Evolutionary conservation across 2,888 invertebrate genomes (phyloP), one percentile per base, ranked within the genome.

Genomic region (Hirtodrosophila duncani): DNA sequence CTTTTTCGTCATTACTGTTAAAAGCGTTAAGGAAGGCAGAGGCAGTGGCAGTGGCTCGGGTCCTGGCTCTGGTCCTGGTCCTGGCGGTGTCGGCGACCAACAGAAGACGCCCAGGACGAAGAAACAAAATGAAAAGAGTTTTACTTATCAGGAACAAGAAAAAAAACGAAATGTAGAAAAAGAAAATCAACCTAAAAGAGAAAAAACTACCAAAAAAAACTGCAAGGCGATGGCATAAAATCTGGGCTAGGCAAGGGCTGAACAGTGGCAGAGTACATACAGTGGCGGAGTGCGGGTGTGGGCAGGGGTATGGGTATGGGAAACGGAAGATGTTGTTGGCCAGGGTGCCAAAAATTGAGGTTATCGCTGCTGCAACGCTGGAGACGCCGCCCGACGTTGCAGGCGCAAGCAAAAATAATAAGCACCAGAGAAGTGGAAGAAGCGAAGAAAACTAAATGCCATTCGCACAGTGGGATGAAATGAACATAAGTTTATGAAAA

Each of bases 1-100:
- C 82, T 82, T 83, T 82, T 83, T 82, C 82, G 82, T 82, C 82
- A 82, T 83, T 83, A 83, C 81, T 63, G 81, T 67, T 83, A 68
- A 81, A 82, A 81, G 63, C 61, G 53, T 65, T 67, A 79, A 68
- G 66, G 62, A 60, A 74, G 72, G 52, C 11, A 31, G 26, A 34
- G 34, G 24, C 44, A 23, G 45, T 4, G 13, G 10, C 3, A 10
- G 20, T 3, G 5, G 1, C 18, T 7, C 1, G 7, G 6, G 14
- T 9, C 17, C 9, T 8, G 8, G 14, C 10, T n/a, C 8, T n/a
- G 24, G n/a, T n/a, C n/a, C n/a, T n/a, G n/a, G n/a, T n/a, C n/a
- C n/a, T 43, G 44, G 43, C 43, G 58, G 38, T 21, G 46, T 30
- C 61, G 38, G 31, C 52, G 21, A 43, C 41, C 44, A 36, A 51